These are phyloP conservation scores for Butorides virescens DNA, from an alignment of 2,113 vertebrate genomes.

Conservation along the genomic window DNA sequence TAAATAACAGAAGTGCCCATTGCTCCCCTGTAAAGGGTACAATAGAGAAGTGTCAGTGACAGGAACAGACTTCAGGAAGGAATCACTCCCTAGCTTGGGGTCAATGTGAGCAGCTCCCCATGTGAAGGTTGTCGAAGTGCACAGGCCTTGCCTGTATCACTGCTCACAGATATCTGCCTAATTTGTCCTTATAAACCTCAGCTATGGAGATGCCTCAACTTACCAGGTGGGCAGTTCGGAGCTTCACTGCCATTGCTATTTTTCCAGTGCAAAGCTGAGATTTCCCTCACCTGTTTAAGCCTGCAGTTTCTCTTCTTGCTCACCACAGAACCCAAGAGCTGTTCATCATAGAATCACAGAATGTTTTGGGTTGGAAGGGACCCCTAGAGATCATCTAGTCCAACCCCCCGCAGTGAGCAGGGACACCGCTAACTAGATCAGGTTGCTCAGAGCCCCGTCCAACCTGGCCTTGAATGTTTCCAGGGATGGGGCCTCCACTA, in stretches of 20 bases:
- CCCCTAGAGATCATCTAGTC: too few species aligned
- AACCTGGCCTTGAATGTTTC: too few species aligned
- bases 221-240: neutral
- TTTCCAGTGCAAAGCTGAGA: neutral
- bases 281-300: neutral
- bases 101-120: neutral
- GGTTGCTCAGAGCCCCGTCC: too few species aligned
- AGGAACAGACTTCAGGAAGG: neutral
- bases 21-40: neutral
- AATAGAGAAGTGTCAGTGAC: neutral
- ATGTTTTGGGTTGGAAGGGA: too few species aligned
- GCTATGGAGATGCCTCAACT: neutral
- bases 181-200: neutral
- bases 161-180: neutral
- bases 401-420: too few species aligned
- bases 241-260: neutral
- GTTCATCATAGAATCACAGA: neutral
- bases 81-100: neutral
- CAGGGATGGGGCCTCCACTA: too few species aligned
- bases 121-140: neutral
- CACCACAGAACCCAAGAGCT: neutral
- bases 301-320: neutral
- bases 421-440: too few species aligned
- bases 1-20: neutral
- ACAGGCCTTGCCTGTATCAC: neutral